These are phyloP conservation scores for Helleia helle DNA, from an alignment of 2,888 invertebrate species.

Conservation along the genomic window DNA sequence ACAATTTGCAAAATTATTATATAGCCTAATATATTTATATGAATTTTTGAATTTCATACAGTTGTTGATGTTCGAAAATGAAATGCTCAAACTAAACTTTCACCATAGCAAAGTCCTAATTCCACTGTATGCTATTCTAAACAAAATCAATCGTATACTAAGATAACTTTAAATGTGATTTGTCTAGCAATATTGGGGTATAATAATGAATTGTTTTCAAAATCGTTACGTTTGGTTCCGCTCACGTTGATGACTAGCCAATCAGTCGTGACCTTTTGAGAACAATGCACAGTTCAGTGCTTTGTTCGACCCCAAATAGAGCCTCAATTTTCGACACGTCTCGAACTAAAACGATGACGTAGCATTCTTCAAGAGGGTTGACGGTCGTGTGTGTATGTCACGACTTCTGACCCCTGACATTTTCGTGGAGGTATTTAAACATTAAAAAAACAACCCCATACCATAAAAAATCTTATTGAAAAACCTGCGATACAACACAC, in stretches of 20 bases:
- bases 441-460: background rate
- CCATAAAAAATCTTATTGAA: background rate
- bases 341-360: constrained; percentile 20
- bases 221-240: constrained; percentile 19
- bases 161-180: background rate
- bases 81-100: too few species aligned
- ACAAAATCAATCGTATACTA: too few species aligned
- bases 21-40: too few species aligned
- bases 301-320: constrained; percentile 34
- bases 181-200: background rate
- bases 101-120: too few species aligned
- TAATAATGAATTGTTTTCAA: constrained; percentile 10
- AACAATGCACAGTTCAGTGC: constrained; percentile 37
- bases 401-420: constrained; percentile 8
- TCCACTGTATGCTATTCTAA: too few species aligned
- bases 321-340: constrained; percentile 44
- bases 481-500: background rate
- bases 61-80: background rate
- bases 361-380: constrained; percentile 16
- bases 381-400: constrained; percentile 12
- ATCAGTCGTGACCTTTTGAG: constrained; percentile 32
- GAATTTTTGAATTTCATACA: background rate
- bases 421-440: constrained; percentile 5
- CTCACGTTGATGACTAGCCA: constrained; percentile 20
- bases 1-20: too few species aligned